Percentiles rank a stretch among this genome's conserved stretches.
These are phyloP conservation scores for Eurosta solidaginis DNA, from an alignment of 1,140 invertebrate species.

Conservation along the genomic window DNA sequence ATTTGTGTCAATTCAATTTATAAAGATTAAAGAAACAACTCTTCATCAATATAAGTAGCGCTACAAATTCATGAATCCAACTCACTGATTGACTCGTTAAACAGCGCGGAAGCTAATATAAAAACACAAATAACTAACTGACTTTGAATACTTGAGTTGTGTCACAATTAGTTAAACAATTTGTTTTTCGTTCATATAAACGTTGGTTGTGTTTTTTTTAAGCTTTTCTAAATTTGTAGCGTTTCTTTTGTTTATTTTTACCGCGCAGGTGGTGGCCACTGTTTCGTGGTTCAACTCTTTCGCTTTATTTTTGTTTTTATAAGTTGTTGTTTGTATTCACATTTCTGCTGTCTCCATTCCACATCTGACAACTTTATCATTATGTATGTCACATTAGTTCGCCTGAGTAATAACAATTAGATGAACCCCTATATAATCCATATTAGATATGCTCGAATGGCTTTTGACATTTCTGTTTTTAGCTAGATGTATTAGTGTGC, in stretches of 20 bases:
- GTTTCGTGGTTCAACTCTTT: neutral
- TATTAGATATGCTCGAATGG: neutral
- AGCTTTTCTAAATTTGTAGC: neutral
- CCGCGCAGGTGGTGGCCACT: neutral
- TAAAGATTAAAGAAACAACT: no score
- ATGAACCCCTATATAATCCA: constrained; percentile 24
- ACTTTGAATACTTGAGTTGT: no score
- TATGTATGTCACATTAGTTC: neutral
- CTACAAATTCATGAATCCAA: no score
- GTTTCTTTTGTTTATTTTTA: neutral
- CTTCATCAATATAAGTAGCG: no score
- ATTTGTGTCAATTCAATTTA: no score
- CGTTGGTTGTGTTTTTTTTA: no score
- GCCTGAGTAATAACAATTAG: constrained; percentile 16
- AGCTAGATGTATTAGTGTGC: neutral
- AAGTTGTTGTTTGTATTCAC: neutral
- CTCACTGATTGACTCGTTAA: no score
- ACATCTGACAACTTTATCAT: neutral
- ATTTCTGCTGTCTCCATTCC: neutral
- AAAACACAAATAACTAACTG: no score
- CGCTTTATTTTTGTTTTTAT: neutral
- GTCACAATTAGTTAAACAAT: no score
- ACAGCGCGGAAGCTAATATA: no score
- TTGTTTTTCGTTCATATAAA: no score
- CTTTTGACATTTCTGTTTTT: constrained; percentile 1